Base-by-base conservation (phyloP, 1,140 invertebrate genomes). In the Diorhabda carinulata region DNA sequence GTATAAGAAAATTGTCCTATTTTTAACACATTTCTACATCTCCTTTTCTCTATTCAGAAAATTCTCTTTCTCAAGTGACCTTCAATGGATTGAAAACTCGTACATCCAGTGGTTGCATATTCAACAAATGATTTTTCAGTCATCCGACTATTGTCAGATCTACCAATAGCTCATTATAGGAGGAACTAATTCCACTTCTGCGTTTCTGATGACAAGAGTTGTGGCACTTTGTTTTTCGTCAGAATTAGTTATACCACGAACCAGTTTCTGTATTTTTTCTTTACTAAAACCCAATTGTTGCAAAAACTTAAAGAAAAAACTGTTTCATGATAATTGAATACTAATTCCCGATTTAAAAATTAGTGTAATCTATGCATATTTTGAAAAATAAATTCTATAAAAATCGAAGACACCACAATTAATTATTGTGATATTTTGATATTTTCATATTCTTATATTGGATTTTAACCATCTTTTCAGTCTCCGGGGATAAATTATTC, bases 251-350 rank as follows among this genome's bases (percentile, higher is more conserved):
- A 62, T 43, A 47, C 71, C 66, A 60, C 77, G 78, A 3, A 75
- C 61, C 43, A 75, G 59, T 72, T 77, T 76, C 6, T 73, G 56
- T 56, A 75, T 73, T 76, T 75, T 78, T 60, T n/a, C n/a, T 66
- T 66, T 1, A 64, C 73, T 3, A 80, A 43, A 25, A 78, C 73
- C 64, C 69, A 65, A 3, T 72, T 73, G 41, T 66, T 63, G 71
- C 78, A 78, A 25, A 75, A 77, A 41, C 25, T 57, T 44, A 80
- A 67, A 61, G 72, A 72, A 70, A 82, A 76, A 42, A 74, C 77
- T 56, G 74, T 80, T 72, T 82, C 79, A 64, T 82, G 78, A 6
- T 70, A 56, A 70, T 81, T 82, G 43, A 78, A 77, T 4, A 80
- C 74, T 10, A 74, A 68, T n/a, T 62, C 61, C 44, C 73, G 73